Evolutionary conservation across 2,113 vertebrate genomes (phyloP).

Genomic region (Rhinoptilus africanus): DNA sequence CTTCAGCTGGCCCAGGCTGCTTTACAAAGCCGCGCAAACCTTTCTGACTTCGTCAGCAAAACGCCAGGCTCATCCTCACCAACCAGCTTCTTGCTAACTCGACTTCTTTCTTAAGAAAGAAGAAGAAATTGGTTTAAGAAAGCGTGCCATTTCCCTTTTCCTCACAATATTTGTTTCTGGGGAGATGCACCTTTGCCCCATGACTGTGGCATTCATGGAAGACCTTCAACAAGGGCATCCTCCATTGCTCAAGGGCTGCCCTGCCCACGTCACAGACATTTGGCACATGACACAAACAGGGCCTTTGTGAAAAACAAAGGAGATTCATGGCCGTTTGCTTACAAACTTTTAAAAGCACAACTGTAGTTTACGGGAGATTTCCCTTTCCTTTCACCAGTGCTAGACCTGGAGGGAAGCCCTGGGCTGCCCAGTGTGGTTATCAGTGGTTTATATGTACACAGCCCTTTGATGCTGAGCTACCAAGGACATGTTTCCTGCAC

Average conservation of each 20-base stretch:
- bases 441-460: background rate
- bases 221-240: accelerated
- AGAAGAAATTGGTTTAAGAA: background rate
- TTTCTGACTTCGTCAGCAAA: background rate
- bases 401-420: background rate
- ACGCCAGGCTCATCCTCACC: background rate
- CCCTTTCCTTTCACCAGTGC: background rate
- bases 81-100: background rate
- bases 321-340: background rate
- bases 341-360: background rate
- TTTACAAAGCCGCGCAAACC: no score
- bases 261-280: background rate
- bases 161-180: background rate
- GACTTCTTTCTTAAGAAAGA: background rate
- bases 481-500: background rate
- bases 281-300: background rate
- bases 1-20: background rate
- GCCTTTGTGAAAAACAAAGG: background rate
- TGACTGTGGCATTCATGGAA: background rate
- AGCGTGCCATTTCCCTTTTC: background rate
- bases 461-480: background rate
- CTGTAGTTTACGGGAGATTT: background rate
- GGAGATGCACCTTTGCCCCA: background rate
- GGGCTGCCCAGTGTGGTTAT: background rate
- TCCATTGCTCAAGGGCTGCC: background rate